These are phyloP conservation scores for Neolamprologus toae DNA, from an alignment of 2,113 vertebrate genomes.

Conservation along the genomic window DNA sequence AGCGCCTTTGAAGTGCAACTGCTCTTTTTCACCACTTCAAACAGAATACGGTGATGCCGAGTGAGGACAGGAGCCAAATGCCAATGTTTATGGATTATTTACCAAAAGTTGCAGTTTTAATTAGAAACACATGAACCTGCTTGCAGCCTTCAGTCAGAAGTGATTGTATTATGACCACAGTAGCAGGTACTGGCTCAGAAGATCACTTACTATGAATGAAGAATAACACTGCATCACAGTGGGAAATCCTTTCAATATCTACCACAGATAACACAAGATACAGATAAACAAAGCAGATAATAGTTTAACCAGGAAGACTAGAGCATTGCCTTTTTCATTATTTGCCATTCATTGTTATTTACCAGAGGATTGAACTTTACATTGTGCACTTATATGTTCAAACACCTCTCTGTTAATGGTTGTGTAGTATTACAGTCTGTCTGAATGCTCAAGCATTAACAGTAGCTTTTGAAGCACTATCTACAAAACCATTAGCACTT, in stretches of 20 bases:
- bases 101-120: constrained; percentile 17
- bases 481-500: neutral
- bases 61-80: constrained; percentile 25
- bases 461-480: neutral
- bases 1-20: constrained; percentile 35
- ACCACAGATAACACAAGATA: neutral
- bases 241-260: neutral
- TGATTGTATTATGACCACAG: neutral
- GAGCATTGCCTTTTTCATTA: neutral
- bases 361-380: neutral
- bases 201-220: neutral
- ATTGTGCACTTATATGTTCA: neutral
- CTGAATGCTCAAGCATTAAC: neutral
- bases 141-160: neutral
- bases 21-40: constrained; percentile 48
- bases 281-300: neutral
- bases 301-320: neutral
- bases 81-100: constrained; percentile 35
- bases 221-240: neutral
- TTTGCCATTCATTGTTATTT: neutral
- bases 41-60: constrained; percentile 35
- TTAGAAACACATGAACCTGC: constrained; percentile 1
- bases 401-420: neutral
- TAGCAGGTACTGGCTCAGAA: neutral
- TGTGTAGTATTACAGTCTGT: neutral